Base-by-base conservation (phyloP, 2,888 invertebrate genomes). In the Lasius fuliginosus region DNA sequence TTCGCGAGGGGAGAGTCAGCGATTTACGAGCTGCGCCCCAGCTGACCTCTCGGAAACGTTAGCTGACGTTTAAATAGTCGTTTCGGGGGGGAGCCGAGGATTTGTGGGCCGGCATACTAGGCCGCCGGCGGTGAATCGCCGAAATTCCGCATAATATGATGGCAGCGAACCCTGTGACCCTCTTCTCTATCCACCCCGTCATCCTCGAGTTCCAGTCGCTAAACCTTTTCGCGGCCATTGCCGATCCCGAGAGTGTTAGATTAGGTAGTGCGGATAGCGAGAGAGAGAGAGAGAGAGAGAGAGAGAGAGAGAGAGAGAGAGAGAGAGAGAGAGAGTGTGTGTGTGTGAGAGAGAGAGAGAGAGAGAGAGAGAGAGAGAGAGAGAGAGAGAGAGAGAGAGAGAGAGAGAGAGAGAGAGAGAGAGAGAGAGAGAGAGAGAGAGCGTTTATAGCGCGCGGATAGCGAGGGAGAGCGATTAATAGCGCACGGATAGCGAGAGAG, bases 21-120 rank as follows among this genome's bases (percentile, higher is more conserved):
- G 75, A 62, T 81, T 81, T 81, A 82, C 64, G 82, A 82, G 82
- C 18, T 23, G 65, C 82, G 65, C 58, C 49, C 71, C 46, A 33
- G 33, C 33, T 79, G 79, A 79, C 79, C 79, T 71, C 58, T 60
- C 71, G 73, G 83, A 83, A 85, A 85, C 77, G 83, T 84, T 84
- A 86, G 71, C 86, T 62, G 68, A 65, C 86, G 87, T 86, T 88
- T 86, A 89, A 88, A 88, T 88, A 87, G 83, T 89, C 83, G 86
- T 40, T 81, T 36, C 79, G 0, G 15, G 36, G 18, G 6, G 6
- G 18, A n/a, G 1, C 30, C 71, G 86, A 88, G 84, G 88, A 88
- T 88, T 88, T 88, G 87, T 88, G 85, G 56, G 68, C 67, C 76
- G 83, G 82, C 88, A 88, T 88, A 86, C 81, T 77, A 75, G 84